Conservation (phyloP, 2,113 vertebrate species). For the Abramis brama region DNA sequence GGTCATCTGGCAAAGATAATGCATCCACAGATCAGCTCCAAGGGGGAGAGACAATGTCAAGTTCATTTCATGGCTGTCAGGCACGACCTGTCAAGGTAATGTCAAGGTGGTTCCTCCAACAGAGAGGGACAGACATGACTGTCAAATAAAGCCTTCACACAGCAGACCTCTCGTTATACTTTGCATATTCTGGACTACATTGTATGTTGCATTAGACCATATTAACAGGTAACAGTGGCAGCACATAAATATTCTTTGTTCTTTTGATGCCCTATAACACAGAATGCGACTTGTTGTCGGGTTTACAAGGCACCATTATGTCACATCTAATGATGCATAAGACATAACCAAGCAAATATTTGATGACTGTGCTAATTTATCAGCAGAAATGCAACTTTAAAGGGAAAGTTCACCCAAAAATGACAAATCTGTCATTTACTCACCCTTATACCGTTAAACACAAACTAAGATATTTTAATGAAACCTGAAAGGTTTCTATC, state of each 20-base stretch:
- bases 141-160: not conserved
- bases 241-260: not conserved
- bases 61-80: constrained; percentile 40
- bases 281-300: not conserved
- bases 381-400: not conserved
- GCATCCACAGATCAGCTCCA: constrained; percentile 26
- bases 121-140: constrained; percentile 1
- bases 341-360: constrained; percentile 1
- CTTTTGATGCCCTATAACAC: not conserved
- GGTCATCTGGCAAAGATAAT: constrained; percentile 38
- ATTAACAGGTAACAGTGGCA: not conserved
- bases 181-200: not conserved
- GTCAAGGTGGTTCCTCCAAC: constrained; percentile 6
- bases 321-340: not conserved
- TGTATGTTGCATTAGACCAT: not conserved
- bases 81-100: constrained; percentile 34
- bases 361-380: not conserved
- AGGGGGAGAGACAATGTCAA: constrained; percentile 18
- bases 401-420: not conserved
- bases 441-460: not conserved
- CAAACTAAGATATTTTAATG: not conserved
- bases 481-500: no score
- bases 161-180: not conserved
- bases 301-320: not conserved
- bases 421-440: not conserved